These are phyloP conservation scores for Hexactinellida sp. DNA, from an alignment of 37 sponge, comb jelly and placozoan genomes.

Conservation along the genomic window DNA sequence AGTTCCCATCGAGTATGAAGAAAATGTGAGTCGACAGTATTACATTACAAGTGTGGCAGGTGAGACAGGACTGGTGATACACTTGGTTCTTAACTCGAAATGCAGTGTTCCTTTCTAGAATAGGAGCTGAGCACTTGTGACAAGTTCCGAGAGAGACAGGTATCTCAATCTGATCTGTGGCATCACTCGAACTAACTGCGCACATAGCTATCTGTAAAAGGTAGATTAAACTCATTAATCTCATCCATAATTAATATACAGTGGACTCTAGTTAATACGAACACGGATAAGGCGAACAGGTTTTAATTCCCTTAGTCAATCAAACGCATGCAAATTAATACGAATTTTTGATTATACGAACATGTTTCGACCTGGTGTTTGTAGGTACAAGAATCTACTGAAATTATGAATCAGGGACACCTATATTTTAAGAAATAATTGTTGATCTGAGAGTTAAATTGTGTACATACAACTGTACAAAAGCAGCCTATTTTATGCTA, in stretches of 20 bases:
- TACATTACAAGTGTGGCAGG: neutral
- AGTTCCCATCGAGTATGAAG: neutral
- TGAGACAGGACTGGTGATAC: neutral
- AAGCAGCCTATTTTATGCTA: neutral
- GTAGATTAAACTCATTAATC: no score
- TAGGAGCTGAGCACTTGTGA: neutral
- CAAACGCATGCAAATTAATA: no score
- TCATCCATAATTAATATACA: no score
- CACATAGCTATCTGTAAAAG: neutral
- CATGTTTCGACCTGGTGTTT: no score
- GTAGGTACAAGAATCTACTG: no score
- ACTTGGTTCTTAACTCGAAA: neutral
- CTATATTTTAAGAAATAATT: no score
- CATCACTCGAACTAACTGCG: neutral
- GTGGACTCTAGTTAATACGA: no score
- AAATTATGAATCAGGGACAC: no score
- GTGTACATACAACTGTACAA: neutral
- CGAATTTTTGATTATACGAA: no score
- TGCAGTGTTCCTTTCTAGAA: neutral
- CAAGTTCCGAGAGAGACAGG: neutral
- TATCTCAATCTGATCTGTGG: neutral
- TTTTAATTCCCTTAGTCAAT: no score
- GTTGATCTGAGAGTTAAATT: no score
- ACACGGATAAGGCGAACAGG: no score
- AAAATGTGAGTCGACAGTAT: neutral